Evolutionary conservation across 2,113 vertebrate species (phyloP), one percentile per base, ranked within the genome.

Genomic region (Shinisaurus crocodilurus): DNA sequence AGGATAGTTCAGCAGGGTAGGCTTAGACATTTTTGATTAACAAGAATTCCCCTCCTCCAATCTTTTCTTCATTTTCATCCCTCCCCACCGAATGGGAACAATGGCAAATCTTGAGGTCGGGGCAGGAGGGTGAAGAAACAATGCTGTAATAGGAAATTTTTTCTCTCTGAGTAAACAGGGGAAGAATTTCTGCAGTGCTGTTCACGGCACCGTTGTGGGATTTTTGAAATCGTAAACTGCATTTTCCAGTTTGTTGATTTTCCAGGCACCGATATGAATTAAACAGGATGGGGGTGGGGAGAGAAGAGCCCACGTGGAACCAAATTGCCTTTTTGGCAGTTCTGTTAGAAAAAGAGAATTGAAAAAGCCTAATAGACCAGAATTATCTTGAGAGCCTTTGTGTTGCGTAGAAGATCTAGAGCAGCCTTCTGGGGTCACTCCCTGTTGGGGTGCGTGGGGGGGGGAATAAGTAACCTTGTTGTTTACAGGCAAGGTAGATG

Each of bases 111-210:
- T 43, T 70, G 83, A 50, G 75, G 60, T 63, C 60, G 3, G 60
- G 10, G 12, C 34, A 7, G 32, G 6, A 1, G 63, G 40, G 80
- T 54, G 75, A 15, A 63, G 3, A 63, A 69, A 54, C 63, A 85
- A 54, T 70, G 48, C 29, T 34, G 15, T 45, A 65, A 86, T 80
- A 70, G 86, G 75, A 37, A 50, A 50, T 80, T 13, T 85, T 69
- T 40, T 69, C 45, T 32, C 43, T 60, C 75, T 85, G 34, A 90
- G 70, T 70, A 90, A 90, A 86, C 48, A 79, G 43, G 37, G 63
- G 40, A 70, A 48, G 83, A 69, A 90, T 90, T 90, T 80, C 89
- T 90, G n/a, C 29, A 70, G 27, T 27, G 32, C 54, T 69, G 63
- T 43, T 86, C 65, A 50, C 82, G 57, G 82, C 34, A 50, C 25